A percentile compares a stretch with the other conserved stretches of the same genome.
Conservation (phyloP, 2,888 invertebrate species). For the Cacoxenus indagator region DNA sequence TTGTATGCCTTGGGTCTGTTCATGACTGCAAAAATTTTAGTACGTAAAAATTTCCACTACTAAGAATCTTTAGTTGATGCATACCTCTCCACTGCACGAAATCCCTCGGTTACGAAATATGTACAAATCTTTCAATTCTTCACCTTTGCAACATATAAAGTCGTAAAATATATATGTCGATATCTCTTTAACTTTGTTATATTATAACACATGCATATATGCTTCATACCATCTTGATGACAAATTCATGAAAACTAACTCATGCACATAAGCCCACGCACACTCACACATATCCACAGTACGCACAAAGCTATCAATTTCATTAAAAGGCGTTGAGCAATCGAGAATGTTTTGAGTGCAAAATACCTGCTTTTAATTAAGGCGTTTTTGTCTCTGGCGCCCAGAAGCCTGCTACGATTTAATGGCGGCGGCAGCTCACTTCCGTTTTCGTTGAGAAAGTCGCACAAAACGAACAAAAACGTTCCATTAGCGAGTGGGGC, state of each 20-base stretch:
- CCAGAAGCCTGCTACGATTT: neutral
- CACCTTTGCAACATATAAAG: no score
- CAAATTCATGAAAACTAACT: neutral
- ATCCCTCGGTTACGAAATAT: no score
- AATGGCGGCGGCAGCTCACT: neutral
- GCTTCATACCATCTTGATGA: no score
- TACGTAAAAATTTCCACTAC: no score
- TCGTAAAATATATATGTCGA: no score
- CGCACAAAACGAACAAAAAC: constrained; percentile 13
- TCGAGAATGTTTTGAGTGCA: constrained; percentile 24
- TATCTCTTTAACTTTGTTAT: no score
- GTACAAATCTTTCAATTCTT: no score
- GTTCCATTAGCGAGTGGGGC: constrained; percentile 7
- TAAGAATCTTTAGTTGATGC: no score
- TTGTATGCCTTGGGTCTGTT: no score
- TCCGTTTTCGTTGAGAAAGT: neutral
- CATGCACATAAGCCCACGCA: neutral
- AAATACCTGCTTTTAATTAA: constrained; percentile 57
- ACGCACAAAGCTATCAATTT: constrained; percentile 22
- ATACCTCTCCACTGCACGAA: no score
- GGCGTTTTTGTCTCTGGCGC: constrained; percentile 31
- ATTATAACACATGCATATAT: no score
- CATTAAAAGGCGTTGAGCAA: constrained; percentile 9
- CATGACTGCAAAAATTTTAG: no score
- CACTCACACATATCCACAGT: constrained; percentile 34